These are phyloP conservation scores for Heliconius ethilla DNA, from an alignment of 2,888 invertebrate species.

Conservation along the genomic window DNA sequence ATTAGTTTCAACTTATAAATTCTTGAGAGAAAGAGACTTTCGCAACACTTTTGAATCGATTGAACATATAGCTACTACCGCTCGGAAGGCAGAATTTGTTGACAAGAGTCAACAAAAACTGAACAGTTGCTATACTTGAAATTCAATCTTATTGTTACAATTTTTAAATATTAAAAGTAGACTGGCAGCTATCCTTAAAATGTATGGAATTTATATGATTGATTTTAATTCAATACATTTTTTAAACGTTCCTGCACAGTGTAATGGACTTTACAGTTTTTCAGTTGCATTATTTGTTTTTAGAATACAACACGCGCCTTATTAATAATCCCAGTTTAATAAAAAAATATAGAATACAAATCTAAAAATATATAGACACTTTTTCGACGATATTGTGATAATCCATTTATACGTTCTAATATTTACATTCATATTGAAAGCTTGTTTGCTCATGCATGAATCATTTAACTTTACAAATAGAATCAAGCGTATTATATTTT, in stretches of 20 bases:
- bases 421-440: slow-evolving; percentile 19
- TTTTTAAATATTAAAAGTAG: too few species aligned
- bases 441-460: slow-evolving; percentile 17
- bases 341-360: neutral
- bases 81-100: too few species aligned
- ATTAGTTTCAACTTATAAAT: neutral
- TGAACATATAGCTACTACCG: too few species aligned
- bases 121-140: too few species aligned
- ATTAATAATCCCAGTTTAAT: neutral
- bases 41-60: too few species aligned
- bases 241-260: too few species aligned
- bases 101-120: too few species aligned
- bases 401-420: slow-evolving; percentile 18
- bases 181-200: too few species aligned
- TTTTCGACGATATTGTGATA: slow-evolving; percentile 13
- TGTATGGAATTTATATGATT: too few species aligned
- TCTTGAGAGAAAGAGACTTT: neutral
- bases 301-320: neutral
- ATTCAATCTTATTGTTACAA: too few species aligned
- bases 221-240: too few species aligned
- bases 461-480: slow-evolving; percentile 19
- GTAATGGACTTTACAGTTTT: neutral
- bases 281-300: neutral
- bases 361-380: neutral
- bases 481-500: slow-evolving; percentile 1